Percentiles rank a stretch among this genome's conserved stretches.
Evolutionary conservation across 2,888 invertebrate species (phyloP).

Genomic region (Artemia sinica): DNA sequence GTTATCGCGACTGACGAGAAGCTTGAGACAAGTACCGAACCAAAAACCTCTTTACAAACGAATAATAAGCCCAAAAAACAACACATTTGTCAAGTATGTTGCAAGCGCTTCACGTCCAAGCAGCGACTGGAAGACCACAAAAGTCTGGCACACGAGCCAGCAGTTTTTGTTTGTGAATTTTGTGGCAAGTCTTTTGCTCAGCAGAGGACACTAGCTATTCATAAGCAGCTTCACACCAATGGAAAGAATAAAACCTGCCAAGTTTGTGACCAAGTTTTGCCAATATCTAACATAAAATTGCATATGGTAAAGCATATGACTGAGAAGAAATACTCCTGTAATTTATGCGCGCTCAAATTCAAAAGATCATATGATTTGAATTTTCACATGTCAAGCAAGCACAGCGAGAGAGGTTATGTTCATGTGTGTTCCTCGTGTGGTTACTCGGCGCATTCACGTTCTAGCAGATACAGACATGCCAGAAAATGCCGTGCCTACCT

Average conservation of each 20-base stretch:
- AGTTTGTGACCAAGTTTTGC: not conserved
- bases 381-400: slow-evolving; percentile 5
- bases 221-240: not conserved
- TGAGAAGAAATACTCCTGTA: not conserved
- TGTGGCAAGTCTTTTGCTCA: slow-evolving; percentile 3
- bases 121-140: not conserved
- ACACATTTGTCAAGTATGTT: not conserved
- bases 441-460: not conserved
- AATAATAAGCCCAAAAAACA: too few species aligned
- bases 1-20: too few species aligned
- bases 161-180: not conserved
- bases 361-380: not conserved
- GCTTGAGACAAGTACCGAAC: too few species aligned
- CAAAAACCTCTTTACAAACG: too few species aligned
- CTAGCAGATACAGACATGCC: not conserved
- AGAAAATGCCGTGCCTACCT: not conserved
- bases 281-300: not conserved
- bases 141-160: not conserved
- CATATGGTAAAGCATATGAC: slow-evolving; percentile 7
- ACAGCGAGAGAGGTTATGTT: not conserved
- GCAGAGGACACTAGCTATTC: not conserved
- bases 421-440: not conserved
- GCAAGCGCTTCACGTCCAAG: not conserved
- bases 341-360: not conserved
- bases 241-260: not conserved